phyloP scores from a whole-genome alignment of 2,888 invertebrate species.

The Opisthograptis luteolata region DNA sequence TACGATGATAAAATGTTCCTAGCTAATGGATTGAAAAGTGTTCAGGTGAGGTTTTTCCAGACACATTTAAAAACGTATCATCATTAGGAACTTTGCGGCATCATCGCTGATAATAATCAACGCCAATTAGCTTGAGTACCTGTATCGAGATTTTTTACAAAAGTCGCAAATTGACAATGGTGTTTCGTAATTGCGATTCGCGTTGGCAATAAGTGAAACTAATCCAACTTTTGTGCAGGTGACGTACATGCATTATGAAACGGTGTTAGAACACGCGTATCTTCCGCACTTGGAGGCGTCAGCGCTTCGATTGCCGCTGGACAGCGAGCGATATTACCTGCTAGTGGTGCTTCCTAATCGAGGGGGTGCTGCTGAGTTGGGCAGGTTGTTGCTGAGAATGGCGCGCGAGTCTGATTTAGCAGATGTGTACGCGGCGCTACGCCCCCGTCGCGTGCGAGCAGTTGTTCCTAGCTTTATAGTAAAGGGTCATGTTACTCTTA shows the following conservation, averaged over 20 bases:
- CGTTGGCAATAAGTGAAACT: slow-evolving; percentile 31
- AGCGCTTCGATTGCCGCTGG: slow-evolving; percentile 90
- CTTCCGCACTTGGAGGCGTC: slow-evolving; percentile 88
- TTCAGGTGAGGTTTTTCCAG: slow-evolving; percentile 59
- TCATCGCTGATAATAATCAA: slow-evolving; percentile 22
- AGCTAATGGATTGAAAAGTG: slow-evolving; percentile 71
- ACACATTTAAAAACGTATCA: slow-evolving; percentile 21
- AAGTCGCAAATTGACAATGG: slow-evolving; percentile 34
- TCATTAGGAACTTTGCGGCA: slow-evolving; percentile 20
- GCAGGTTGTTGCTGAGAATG: slow-evolving; percentile 86
- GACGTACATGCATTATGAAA: slow-evolving; percentile 90
- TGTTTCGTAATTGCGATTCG: slow-evolving; percentile 34
- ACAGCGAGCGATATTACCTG: slow-evolving; percentile 91
- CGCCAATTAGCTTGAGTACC: slow-evolving; percentile 22
- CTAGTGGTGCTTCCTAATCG: slow-evolving; percentile 89
- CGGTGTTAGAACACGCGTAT: slow-evolving; percentile 90
- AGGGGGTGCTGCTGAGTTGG: slow-evolving; percentile 85
- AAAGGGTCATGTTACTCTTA: slow-evolving; percentile 91
- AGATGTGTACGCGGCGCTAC: slow-evolving; percentile 87
- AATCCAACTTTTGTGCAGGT: slow-evolving; percentile 68
- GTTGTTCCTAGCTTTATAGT: slow-evolving; percentile 92
- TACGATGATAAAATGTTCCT: slow-evolving; percentile 66
- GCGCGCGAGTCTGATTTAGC: slow-evolving; percentile 86
- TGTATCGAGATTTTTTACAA: slow-evolving; percentile 28
- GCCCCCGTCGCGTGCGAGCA: slow-evolving; percentile 89